Percentiles rank a stretch among this genome's conserved stretches.
Evolutionary conservation across 1,140 invertebrate species (phyloP).

Genomic region (Mactra quadrangularis): DNA sequence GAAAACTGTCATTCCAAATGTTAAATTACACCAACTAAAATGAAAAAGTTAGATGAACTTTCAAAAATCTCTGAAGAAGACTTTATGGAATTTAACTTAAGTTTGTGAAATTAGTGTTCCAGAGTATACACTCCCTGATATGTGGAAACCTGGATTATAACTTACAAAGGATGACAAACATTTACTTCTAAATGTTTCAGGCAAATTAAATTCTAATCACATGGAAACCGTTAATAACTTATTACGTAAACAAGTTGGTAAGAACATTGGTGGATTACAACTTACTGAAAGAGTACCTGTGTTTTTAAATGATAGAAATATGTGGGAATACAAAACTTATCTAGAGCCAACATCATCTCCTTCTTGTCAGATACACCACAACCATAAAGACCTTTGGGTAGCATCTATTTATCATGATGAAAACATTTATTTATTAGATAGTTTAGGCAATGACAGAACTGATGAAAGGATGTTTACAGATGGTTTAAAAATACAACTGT

Average conservation of each 20-base stretch:
- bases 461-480: conserved; percentile 9
- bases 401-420: background rate
- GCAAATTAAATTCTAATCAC: background rate
- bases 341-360: background rate
- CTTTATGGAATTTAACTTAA: background rate
- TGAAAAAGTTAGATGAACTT: background rate
- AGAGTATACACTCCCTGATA: background rate
- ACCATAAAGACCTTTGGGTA: conserved; percentile 19
- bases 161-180: conserved; percentile 8
- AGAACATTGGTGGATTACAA: conserved; percentile 5
- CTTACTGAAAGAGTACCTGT: conserved; percentile 8
- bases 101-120: background rate
- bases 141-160: background rate
- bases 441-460: conserved; percentile 1
- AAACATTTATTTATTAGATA: conserved; percentile 11
- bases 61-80: background rate
- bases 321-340: background rate
- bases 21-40: too few species aligned
- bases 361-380: conserved; percentile 7
- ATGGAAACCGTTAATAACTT: background rate
- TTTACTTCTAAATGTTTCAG: background rate
- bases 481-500: conserved; percentile 25
- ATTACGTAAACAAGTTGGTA: background rate
- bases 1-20: background rate
- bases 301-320: background rate